These are phyloP conservation scores for Gastrophryne carolinensis DNA, from an alignment of 2,797 vertebrate genomes.

Conservation along the genomic window DNA sequence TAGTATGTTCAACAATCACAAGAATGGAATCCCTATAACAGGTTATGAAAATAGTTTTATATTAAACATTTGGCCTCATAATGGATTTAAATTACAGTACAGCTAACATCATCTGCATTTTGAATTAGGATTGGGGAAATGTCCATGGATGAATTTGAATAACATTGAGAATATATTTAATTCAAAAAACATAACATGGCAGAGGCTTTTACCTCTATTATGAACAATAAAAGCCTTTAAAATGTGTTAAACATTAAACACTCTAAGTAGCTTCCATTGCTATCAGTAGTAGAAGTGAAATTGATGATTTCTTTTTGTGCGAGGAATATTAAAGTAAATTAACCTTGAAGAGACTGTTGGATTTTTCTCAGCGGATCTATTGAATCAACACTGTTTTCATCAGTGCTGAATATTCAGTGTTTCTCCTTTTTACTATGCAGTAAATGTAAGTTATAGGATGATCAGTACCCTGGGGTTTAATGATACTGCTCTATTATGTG, in stretches of 20 bases:
- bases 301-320: conserved; percentile 24
- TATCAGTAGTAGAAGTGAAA: conserved; percentile 22
- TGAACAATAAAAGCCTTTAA: conserved; percentile 7
- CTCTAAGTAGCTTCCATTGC: conserved; percentile 10
- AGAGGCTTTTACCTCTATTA: background rate
- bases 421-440: background rate
- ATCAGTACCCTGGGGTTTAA: background rate
- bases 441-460: conserved; percentile 5
- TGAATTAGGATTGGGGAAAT: background rate
- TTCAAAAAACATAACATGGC: background rate
- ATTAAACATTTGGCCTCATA: too few relatives aligned
- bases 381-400: conserved; percentile 10
- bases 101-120: background rate
- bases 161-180: conserved; percentile 3
- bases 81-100: too few relatives aligned
- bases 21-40: too few relatives aligned
- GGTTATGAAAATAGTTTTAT: too few relatives aligned
- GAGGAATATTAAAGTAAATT: conserved; percentile 33
- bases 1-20: too few relatives aligned
- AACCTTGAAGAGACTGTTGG: conserved; percentile 9
- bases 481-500: background rate
- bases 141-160: too few relatives aligned
- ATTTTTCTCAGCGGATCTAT: conserved; percentile 1
- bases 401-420: background rate
- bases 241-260: conserved; percentile 15